phyloP scores from a whole-genome alignment of 2,888 invertebrate genomes.

The Plebejus argus region DNA sequence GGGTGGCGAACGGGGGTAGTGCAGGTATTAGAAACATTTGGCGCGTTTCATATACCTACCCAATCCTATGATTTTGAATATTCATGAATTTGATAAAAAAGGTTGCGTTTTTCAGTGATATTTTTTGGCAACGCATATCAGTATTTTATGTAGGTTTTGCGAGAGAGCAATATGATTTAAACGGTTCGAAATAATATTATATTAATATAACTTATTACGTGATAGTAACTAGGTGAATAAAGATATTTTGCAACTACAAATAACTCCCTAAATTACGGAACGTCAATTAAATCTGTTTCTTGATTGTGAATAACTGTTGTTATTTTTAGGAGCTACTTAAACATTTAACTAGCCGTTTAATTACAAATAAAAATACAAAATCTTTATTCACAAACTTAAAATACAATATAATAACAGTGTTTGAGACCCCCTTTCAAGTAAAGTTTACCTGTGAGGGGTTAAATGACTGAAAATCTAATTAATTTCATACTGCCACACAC shows the following conservation, averaged over 20 bases:
- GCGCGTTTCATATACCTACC: constrained; percentile 7
- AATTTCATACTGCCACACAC: too few species aligned
- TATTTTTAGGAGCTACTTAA: background rate
- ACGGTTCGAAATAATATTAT: too few species aligned
- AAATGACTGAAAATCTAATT: too few species aligned
- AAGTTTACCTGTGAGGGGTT: too few species aligned
- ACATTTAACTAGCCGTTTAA: background rate
- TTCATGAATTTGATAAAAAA: constrained; percentile 15
- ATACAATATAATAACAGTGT: too few species aligned
- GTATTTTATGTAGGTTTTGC: background rate
- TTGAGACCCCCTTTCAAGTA: too few species aligned
- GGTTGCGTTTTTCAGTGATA: background rate
- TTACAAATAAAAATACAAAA: too few species aligned
- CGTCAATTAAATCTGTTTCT: background rate
- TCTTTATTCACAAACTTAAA: too few species aligned
- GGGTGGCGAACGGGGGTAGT: background rate
- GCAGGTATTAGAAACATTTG: constrained; percentile 26
- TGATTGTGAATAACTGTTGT: too few species aligned
- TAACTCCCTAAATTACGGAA: background rate
- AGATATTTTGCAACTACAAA: too few species aligned
- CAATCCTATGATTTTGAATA: constrained; percentile 20
- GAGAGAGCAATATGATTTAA: background rate
- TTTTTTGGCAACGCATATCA: constrained; percentile 3
- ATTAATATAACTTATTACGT: too few species aligned
- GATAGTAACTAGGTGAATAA: too few species aligned